Conservation (phyloP, 2,113 vertebrate species). For the Ceuthmochares aereus region DNA sequence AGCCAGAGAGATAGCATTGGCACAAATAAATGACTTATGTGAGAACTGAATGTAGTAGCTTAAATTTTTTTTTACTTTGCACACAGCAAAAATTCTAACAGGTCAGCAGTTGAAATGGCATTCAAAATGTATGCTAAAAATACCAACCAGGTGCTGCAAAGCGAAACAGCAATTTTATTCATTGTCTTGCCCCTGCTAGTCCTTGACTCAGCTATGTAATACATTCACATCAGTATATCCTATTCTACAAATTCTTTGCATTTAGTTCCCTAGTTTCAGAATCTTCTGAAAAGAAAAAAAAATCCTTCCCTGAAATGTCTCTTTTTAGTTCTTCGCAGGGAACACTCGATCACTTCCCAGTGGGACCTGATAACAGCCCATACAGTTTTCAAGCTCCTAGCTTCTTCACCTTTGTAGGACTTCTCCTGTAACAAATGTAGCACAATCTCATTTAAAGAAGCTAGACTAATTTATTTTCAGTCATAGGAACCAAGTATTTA, state of each 20-base stretch:
- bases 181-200: neutral
- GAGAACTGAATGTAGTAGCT: neutral
- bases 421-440: neutral
- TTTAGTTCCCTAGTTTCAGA: neutral
- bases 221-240: neutral
- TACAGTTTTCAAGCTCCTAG: neutral
- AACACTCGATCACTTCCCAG: neutral
- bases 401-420: neutral
- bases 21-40: neutral
- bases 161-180: neutral
- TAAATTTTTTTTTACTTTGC: neutral
- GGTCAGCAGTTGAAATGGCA: neutral
- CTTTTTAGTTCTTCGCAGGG: neutral
- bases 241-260: neutral
- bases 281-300: neutral
- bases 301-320: neutral
- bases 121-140: neutral
- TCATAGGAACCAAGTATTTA: neutral
- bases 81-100: neutral
- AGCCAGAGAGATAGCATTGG: neutral
- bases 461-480: neutral
- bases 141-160: neutral
- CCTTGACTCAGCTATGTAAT: neutral
- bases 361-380: rapidly evolving
- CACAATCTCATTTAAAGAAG: neutral